Percentiles rank a stretch among this genome's conserved stretches.
phyloP scores from a whole-genome alignment of 2,888 invertebrate species.

The Drosophila cyrtoloma region DNA sequence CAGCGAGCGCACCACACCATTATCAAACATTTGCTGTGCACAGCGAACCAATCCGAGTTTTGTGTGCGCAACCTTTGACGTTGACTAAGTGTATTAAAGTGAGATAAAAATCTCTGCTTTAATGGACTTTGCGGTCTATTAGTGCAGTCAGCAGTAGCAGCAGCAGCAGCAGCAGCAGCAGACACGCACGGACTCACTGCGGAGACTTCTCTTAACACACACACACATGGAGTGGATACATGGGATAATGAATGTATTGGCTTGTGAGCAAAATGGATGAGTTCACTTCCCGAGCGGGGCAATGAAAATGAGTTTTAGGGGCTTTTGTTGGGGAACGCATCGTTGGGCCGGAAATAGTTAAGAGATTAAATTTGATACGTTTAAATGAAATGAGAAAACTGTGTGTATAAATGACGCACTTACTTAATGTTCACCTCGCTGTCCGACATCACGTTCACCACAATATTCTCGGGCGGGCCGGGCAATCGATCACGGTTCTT shows the following conservation, averaged over 20 bases:
- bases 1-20: background rate
- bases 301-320: conserved; percentile 58
- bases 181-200: conserved; percentile 26
- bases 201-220: background rate
- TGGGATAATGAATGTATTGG: conserved; percentile 77
- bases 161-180: conserved; percentile 19
- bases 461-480: conserved; percentile 91
- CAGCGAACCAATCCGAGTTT: conserved; percentile 14
- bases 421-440: conserved; percentile 87
- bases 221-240: conserved; percentile 1
- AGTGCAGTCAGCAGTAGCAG: conserved; percentile 54
- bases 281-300: conserved; percentile 64
- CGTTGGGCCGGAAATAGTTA: conserved; percentile 41
- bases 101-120: conserved; percentile 81
- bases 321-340: conserved; percentile 25
- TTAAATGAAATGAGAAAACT: conserved; percentile 42
- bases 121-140: conserved; percentile 82
- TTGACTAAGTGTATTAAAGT: conserved; percentile 80
- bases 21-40: conserved; percentile 8
- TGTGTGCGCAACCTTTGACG: conserved; percentile 73
- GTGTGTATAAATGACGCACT: conserved; percentile 39
- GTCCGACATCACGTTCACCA: conserved; percentile 87
- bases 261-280: conserved; percentile 69
- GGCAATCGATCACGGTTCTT: conserved; percentile 91
- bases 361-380: conserved; percentile 52